phyloP scores from a whole-genome alignment of 2,888 invertebrate genomes.

The Parascotia fuliginaria region DNA sequence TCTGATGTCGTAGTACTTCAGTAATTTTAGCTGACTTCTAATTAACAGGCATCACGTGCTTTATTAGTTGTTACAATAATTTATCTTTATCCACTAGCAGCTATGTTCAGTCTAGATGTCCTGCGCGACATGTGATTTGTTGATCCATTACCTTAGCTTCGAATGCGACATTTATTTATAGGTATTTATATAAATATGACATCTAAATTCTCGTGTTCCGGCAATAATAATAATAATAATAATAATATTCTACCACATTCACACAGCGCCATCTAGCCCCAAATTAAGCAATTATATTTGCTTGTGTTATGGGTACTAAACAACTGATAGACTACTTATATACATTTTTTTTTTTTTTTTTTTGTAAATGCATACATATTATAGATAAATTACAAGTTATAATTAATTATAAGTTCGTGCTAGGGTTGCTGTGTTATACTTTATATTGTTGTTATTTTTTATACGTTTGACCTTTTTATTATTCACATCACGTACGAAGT shows the following conservation, averaged over 20 bases:
- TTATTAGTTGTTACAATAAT: slow-evolving; percentile 42
- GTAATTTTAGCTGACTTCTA: slow-evolving; percentile 66
- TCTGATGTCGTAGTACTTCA: slow-evolving; percentile 50
- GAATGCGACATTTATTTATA: slow-evolving; percentile 22
- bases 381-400: too few relatives aligned
- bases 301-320: too few relatives aligned
- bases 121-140: too few relatives aligned
- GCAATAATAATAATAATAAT: too few relatives aligned
- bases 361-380: too few relatives aligned
- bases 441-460: neutral
- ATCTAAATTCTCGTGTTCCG: slow-evolving; percentile 28
- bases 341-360: too few relatives aligned
- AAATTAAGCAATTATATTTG: too few relatives aligned
- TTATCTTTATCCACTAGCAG: too few relatives aligned
- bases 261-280: too few relatives aligned
- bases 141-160: neutral
- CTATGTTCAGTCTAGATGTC: slow-evolving; percentile 33
- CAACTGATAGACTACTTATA: too few relatives aligned
- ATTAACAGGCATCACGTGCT: slow-evolving; percentile 60
- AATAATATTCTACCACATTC: too few relatives aligned
- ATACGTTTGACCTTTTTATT: neutral
- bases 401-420: too few relatives aligned
- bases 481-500: slow-evolving; percentile 3
- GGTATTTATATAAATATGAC: slow-evolving; percentile 24
- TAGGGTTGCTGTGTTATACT: slow-evolving; percentile 8